Evolutionary conservation across 2,888 invertebrate genomes (phyloP).

Genomic region (Pantelozetes paolii): DNA sequence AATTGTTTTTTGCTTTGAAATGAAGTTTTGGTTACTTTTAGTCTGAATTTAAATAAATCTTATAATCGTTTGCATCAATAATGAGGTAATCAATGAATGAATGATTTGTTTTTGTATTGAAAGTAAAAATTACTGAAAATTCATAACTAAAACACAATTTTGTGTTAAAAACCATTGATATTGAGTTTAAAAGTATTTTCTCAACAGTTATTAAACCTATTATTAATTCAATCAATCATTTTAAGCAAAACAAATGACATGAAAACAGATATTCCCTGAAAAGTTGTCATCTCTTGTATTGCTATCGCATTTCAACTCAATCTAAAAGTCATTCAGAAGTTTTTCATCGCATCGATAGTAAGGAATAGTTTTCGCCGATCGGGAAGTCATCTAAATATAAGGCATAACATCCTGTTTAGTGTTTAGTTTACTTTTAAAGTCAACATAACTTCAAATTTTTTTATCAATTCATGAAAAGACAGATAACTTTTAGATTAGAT

Average conservation of each 20-base stretch:
- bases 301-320: not conserved
- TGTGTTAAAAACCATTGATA: too few relatives aligned
- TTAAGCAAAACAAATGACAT: not conserved
- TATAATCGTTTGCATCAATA: too few relatives aligned
- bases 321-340: not conserved
- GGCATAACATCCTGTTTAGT: not conserved
- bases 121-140: too few relatives aligned
- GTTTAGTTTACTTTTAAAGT: not conserved
- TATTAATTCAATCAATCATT: not conserved
- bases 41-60: too few relatives aligned
- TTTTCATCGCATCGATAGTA: not conserved
- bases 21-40: too few relatives aligned
- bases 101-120: too few relatives aligned
- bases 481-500: constrained; percentile 1
- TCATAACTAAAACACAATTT: too few relatives aligned
- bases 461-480: not conserved
- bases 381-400: not conserved
- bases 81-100: too few relatives aligned
- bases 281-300: not conserved
- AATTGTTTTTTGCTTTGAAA: too few relatives aligned
- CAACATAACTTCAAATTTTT: not conserved
- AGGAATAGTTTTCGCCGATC: not conserved
- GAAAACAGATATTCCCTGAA: not conserved
- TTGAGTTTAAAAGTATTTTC: too few relatives aligned
- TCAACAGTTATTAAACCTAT: too few relatives aligned